Base-by-base conservation (phyloP, 2,797 vertebrate genomes). In the Acropternis orthonyx region DNA sequence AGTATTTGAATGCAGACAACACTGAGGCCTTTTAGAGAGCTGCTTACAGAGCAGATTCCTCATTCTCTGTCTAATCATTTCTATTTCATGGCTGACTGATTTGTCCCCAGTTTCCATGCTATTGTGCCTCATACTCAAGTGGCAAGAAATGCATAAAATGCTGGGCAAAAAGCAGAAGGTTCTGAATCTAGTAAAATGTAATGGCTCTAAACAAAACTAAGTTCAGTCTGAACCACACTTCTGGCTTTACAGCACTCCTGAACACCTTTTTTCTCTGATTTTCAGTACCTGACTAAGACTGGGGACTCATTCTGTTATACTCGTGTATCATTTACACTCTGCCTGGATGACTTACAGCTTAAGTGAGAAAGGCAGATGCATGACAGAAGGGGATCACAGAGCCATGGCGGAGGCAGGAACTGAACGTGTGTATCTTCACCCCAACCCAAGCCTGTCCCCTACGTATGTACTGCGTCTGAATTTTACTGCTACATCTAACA, bases 1-100 rank as follows among this genome's bases (percentile, higher is more conserved):
- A 68, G 66, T 90, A 88, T 92, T 95, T 94, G 91, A 92, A 81
- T 74, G 48, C 63, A 97, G 88, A 68, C 52, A 93, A 94, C 88
- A 87, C 90, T 94, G 81, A 97, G 79, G 93, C 93, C 73, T 96
- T 95, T 96, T 86, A 94, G 85, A 94, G 90, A 82, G 85, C 85
- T 97, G 86, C 88, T 94, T 97, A 96, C 83, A 73, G 76, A 94
- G 90, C 94, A 97, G 81, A 94, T 92, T 95, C 96, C 95, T 94
- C 71, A 4, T 88, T 92, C 84, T 65, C 80, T 94, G 94, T 88
- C 95, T 96, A 91, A 96, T 95, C 94, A 89, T 94, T 93, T 93
- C 92, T 92, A 44, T 96, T 97, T 97, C 88, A 92, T 76, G 89
- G 91, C 81, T 92, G 87, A 96, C 94, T 96, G 95, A 92, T 58